These are phyloP conservation scores for Pelodiscus sinensis DNA, from an alignment of 2,113 vertebrate species.

Conservation along the genomic window DNA sequence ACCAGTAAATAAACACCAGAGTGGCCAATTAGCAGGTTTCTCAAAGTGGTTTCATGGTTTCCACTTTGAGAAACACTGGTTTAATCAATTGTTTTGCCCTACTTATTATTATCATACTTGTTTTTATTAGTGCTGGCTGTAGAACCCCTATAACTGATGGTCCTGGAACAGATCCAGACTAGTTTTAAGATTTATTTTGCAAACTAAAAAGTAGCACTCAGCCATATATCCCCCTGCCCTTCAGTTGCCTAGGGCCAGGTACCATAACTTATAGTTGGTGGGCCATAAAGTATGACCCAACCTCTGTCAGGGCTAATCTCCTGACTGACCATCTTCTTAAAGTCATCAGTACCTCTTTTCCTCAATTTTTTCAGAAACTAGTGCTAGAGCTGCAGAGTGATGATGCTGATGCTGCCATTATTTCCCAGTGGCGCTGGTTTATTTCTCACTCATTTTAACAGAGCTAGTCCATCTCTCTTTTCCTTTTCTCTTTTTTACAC, in stretches of 20 bases:
- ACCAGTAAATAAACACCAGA: too few relatives aligned
- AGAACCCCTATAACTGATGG: fast-evolving
- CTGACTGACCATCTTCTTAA: not conserved
- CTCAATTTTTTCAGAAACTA: not conserved
- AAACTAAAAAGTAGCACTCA: conserved; percentile 13
- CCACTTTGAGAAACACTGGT: too few relatives aligned
- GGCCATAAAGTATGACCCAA: fast-evolving
- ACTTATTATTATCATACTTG: not conserved
- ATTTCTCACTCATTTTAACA: not conserved
- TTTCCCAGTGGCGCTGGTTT: not conserved
- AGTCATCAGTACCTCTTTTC: not conserved
- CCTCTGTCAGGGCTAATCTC: not conserved
- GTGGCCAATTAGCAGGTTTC: too few relatives aligned
- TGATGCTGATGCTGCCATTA: fast-evolving
- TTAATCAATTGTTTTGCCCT: too few relatives aligned
- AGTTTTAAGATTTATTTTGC: not conserved
- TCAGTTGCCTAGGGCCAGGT: not conserved
- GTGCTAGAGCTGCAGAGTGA: fast-evolving
- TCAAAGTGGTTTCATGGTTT: too few relatives aligned
- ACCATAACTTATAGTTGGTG: not conserved
- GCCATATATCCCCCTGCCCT: not conserved
- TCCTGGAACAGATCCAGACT: not conserved
- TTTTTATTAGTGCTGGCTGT: not conserved
- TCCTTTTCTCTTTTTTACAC: too few relatives aligned
- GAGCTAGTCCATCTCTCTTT: too few relatives aligned